These are phyloP conservation scores for Baryphthengus martii DNA, from an alignment of 2,113 vertebrate species.

Conservation along the genomic window DNA sequence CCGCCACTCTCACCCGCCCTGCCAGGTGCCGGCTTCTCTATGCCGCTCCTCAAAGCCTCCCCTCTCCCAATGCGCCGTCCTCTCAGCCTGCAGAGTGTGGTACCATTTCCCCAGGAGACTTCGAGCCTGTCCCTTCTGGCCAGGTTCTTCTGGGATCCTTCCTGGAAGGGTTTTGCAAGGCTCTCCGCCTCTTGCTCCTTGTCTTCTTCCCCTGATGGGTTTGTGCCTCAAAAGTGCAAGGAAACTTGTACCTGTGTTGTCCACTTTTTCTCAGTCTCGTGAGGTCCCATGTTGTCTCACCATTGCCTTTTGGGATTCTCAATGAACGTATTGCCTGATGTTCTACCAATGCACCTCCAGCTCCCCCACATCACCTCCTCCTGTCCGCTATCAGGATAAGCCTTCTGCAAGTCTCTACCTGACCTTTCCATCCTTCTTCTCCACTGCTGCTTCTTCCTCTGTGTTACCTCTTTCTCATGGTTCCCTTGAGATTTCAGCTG, in stretches of 20 bases:
- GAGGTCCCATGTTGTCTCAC: not conserved
- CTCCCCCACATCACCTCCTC: not conserved
- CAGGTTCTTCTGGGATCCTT: not conserved
- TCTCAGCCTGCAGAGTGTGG: not conserved
- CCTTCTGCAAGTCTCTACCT: not conserved
- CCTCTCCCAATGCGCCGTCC: not conserved
- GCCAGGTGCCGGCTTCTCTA: not conserved
- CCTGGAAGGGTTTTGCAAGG: not conserved
- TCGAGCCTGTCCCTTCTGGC: not conserved
- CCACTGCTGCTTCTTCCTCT: not conserved
- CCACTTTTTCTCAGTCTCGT: not conserved
- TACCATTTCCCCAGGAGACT: not conserved
- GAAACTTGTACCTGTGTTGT: not conserved
- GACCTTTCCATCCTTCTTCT: not conserved
- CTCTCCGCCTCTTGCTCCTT: not conserved
- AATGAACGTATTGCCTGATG: not conserved
- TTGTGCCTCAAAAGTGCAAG: not conserved
- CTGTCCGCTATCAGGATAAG: rapidly evolving
- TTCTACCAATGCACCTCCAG: not conserved
- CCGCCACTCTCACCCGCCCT: not conserved
- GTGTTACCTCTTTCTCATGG: not conserved
- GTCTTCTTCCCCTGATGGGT: not conserved
- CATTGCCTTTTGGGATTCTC: rapidly evolving
- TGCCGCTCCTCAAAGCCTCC: not conserved
- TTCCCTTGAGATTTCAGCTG: not conserved